These are phyloP conservation scores for Ascaphus truei DNA, from an alignment of 2,113 vertebrate species.

Conservation along the genomic window DNA sequence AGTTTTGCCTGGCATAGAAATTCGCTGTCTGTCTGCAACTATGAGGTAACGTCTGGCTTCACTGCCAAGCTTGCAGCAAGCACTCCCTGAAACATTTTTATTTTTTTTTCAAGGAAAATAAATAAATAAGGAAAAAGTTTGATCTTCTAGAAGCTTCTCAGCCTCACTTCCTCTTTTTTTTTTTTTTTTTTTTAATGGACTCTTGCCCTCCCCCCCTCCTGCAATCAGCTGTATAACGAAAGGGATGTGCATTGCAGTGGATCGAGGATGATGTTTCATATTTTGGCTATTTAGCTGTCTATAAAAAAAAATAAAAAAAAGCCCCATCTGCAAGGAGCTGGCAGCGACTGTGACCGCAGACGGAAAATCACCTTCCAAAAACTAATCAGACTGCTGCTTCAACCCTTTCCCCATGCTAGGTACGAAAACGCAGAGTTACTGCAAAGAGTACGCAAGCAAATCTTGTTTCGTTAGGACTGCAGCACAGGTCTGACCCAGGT, in stretches of 20 bases:
- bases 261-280: neutral
- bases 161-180: neutral
- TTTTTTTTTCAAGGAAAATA: conserved; percentile 56
- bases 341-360: neutral
- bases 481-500: neutral
- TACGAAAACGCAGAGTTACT: conserved; percentile 1
- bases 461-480: neutral
- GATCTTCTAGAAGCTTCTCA: conserved; percentile 57
- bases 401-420: neutral
- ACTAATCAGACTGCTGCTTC: conserved; percentile 1
- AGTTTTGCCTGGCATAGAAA: conserved; percentile 65
- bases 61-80: conserved; percentile 71
- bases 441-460: conserved; percentile 4
- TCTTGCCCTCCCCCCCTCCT: neutral
- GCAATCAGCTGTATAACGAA: conserved; percentile 1
- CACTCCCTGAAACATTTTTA: conserved; percentile 65
- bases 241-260: conserved; percentile 19
- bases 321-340: neutral
- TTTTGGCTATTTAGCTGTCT: conserved; percentile 22
- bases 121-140: conserved; percentile 43
- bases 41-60: conserved; percentile 72
- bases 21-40: conserved; percentile 66
- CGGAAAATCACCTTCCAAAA: conserved; percentile 16
- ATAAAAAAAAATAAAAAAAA: neutral
- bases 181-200: neutral